A percentile compares a stretch with the other conserved stretches of the same genome.
phyloP scores from a whole-genome alignment of 1,140 invertebrate genomes.

The Formica exsecta region DNA sequence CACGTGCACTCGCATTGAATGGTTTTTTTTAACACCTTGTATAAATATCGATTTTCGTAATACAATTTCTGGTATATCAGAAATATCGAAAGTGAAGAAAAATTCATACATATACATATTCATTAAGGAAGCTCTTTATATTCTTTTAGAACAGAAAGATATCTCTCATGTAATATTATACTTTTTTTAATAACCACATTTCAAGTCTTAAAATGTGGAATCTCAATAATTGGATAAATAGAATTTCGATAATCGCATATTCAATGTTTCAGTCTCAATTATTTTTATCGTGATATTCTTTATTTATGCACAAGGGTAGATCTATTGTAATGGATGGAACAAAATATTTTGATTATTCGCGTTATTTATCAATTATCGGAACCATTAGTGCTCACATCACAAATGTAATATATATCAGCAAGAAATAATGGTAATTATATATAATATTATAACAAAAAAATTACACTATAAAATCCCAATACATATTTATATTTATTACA shows the following conservation, averaged over 20 bases:
- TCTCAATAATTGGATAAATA: background rate
- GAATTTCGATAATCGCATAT: background rate
- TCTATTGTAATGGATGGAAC: background rate
- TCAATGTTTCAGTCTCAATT: background rate
- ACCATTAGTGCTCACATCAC: background rate
- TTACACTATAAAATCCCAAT: too few species aligned
- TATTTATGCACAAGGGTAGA: background rate
- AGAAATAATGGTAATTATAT: background rate
- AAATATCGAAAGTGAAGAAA: background rate
- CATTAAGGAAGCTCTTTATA: background rate
- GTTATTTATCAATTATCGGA: background rate
- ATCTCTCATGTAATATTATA: background rate
- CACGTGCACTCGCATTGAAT: too few species aligned
- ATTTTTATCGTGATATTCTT: background rate
- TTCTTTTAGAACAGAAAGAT: background rate
- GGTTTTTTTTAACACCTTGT: too few species aligned
- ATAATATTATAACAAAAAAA: too few species aligned
- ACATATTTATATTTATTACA: too few species aligned
- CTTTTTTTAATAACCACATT: background rate
- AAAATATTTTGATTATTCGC: background rate
- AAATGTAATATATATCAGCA: background rate
- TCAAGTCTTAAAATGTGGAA: background rate
- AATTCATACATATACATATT: background rate
- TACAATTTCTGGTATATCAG: background rate
- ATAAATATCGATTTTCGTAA: background rate